Conservation (phyloP, 1,140 invertebrate genomes). For the Reticulitermes speratus region DNA sequence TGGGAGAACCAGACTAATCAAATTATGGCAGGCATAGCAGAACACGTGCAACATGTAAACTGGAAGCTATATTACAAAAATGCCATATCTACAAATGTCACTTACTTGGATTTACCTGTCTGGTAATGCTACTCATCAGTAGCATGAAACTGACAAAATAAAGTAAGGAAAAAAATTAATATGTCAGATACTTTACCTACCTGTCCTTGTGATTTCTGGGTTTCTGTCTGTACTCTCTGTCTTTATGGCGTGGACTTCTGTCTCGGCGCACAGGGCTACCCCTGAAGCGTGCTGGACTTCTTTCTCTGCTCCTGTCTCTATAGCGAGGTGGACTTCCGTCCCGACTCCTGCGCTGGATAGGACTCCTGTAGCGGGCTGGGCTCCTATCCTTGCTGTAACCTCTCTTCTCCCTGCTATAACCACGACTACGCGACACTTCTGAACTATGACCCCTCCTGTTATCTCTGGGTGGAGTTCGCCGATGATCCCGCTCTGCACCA, state of each 20-base stretch:
- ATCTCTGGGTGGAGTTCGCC: conserved; percentile 40
- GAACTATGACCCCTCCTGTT: conserved; percentile 34
- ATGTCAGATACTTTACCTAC: conserved; percentile 24
- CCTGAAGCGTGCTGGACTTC: conserved; percentile 39
- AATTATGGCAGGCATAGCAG: no score
- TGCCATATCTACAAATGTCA: no score
- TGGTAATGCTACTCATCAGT: no score
- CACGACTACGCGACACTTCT: conserved; percentile 30
- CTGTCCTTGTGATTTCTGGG: conserved; percentile 26
- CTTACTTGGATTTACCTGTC: no score
- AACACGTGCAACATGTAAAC: no score
- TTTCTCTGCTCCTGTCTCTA: not conserved
- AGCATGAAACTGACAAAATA: no score
- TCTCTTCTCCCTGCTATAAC: conserved; percentile 35
- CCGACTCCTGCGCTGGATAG: conserved; percentile 43
- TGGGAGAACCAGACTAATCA: no score
- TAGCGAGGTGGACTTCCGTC: conserved; percentile 30
- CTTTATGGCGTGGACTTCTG: conserved; percentile 37
- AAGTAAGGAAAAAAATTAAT: not conserved
- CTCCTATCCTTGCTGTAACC: conserved; percentile 37
- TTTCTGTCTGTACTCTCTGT: conserved; percentile 34
- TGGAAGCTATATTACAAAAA: no score
- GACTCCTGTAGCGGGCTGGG: conserved; percentile 41
- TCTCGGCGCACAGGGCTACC: conserved; percentile 42
- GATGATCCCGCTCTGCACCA: conserved; percentile 34